A percentile compares a stretch with the other conserved stretches of the same genome.
These are phyloP conservation scores for Pseudorhiza aurosa DNA, from an alignment of 30 jellyfish, hydroid and myxozoan genomes.

Conservation along the genomic window DNA sequence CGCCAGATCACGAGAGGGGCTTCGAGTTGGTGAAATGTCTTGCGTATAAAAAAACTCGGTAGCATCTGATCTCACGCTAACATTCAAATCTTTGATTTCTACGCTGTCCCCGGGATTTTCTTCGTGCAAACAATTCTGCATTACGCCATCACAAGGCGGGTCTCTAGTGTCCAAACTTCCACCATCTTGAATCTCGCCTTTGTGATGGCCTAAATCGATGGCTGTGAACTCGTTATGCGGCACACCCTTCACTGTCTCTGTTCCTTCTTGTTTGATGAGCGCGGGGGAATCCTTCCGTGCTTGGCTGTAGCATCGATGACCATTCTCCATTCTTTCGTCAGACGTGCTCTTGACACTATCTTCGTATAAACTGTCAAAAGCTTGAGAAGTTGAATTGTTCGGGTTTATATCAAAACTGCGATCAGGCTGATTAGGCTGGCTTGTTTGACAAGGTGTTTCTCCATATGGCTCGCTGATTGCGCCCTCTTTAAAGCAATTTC, in stretches of 20 bases:
- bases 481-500: neutral
- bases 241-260: slow-evolving; percentile 16
- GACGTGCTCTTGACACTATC: neutral
- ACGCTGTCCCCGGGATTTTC: neutral
- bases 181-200: slow-evolving; percentile 1
- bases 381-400: neutral
- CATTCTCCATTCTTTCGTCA: neutral
- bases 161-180: neutral
- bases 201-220: slow-evolving; percentile 2
- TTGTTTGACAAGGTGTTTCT: slow-evolving; percentile 31
- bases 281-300: neutral
- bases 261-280: neutral
- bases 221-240: neutral
- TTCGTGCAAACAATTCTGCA: neutral
- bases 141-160: neutral
- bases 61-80: slow-evolving; percentile 58
- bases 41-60: slow-evolving; percentile 75
- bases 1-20: slow-evolving; percentile 5
- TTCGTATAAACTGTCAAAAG: neutral
- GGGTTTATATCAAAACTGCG: neutral
- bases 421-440: slow-evolving; percentile 29
- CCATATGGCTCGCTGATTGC: slow-evolving; percentile 4
- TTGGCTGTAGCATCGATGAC: neutral
- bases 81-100: slow-evolving; percentile 28
- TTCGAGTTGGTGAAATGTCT: slow-evolving; percentile 41